Percentiles rank a stretch among this genome's conserved stretches.
phyloP scores from a whole-genome alignment of 2,888 invertebrate species.

The Tholera decimalis region DNA sequence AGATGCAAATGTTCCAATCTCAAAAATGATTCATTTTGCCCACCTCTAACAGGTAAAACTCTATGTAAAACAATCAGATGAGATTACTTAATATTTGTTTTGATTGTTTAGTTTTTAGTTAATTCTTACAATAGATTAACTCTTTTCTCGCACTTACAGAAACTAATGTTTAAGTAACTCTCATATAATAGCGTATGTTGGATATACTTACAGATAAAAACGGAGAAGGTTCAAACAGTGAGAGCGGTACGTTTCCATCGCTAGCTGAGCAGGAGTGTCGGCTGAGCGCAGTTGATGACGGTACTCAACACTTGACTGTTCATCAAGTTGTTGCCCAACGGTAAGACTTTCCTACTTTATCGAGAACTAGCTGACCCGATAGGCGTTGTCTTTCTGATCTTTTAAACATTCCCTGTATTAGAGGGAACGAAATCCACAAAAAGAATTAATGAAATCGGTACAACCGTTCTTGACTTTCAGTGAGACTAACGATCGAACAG shows the following conservation, averaged over 20 bases:
- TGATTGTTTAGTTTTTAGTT: neutral
- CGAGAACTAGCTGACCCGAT: too few relatives aligned
- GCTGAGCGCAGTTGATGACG: conserved; percentile 89
- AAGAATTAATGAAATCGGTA: too few relatives aligned
- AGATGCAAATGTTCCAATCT: too few relatives aligned
- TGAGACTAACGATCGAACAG: too few relatives aligned
- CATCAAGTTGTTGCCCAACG: conserved; percentile 95
- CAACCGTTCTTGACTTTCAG: too few relatives aligned
- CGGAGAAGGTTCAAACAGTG: conserved; percentile 83
- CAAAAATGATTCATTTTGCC: too few relatives aligned
- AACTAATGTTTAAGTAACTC: neutral
- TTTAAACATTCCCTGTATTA: too few relatives aligned
- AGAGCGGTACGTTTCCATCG: conserved; percentile 90
- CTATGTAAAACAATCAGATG: too few relatives aligned
- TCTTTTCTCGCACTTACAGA: conserved; percentile 18
- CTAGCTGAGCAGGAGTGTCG: conserved; percentile 87
- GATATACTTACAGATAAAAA: conserved; percentile 79
- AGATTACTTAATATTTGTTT: neutral
- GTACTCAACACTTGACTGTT: conserved; percentile 93
- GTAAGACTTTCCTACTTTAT: conserved; percentile 75
- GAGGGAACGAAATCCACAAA: too few relatives aligned
- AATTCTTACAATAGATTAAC: neutral
- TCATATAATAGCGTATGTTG: neutral
- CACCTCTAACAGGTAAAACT: too few relatives aligned
- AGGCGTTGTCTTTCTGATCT: too few relatives aligned